A percentile compares a stretch with the other conserved stretches of the same genome.
Evolutionary conservation across 2,113 vertebrate species (phyloP).

Genomic region (Nibea albiflora): DNA sequence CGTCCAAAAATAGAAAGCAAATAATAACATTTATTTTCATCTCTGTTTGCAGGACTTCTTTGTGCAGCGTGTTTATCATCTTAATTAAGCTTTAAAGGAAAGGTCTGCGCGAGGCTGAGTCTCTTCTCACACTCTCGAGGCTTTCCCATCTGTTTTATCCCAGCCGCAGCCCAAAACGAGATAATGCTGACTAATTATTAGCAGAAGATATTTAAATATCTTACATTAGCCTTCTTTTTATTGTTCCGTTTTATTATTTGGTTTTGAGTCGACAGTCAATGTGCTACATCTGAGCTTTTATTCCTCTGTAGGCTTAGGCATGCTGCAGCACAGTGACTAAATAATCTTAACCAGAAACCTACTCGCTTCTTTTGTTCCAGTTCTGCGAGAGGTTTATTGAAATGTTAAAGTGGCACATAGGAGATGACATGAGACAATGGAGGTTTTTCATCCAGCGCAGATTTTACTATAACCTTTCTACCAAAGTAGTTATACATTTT

Average conservation of each 20-base stretch:
- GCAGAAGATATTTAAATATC: conserved; percentile 12
- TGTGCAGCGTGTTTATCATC: conserved; percentile 29
- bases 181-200: conserved; percentile 28
- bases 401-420: neutral
- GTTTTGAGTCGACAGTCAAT: neutral
- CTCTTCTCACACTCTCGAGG: conserved; percentile 32
- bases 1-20: conserved; percentile 5
- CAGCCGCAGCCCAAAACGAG: conserved; percentile 14
- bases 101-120: conserved; percentile 27
- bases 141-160: conserved; percentile 54
- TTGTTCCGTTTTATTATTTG: conserved; percentile 3
- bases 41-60: conserved; percentile 29
- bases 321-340: neutral
- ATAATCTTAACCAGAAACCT: neutral
- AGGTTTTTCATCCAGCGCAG: neutral
- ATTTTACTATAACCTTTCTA: neutral
- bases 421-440: neutral
- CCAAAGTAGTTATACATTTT: neutral
- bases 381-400: neutral
- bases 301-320: neutral
- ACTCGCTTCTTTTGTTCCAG: neutral
- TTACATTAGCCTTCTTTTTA: conserved; percentile 5
- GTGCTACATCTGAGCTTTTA: neutral
- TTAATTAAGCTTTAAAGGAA: conserved; percentile 41
- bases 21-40: conserved; percentile 27